Evolutionary conservation across 2,797 vertebrate genomes (phyloP).

Genomic region (Oreochromis mossambicus): DNA sequence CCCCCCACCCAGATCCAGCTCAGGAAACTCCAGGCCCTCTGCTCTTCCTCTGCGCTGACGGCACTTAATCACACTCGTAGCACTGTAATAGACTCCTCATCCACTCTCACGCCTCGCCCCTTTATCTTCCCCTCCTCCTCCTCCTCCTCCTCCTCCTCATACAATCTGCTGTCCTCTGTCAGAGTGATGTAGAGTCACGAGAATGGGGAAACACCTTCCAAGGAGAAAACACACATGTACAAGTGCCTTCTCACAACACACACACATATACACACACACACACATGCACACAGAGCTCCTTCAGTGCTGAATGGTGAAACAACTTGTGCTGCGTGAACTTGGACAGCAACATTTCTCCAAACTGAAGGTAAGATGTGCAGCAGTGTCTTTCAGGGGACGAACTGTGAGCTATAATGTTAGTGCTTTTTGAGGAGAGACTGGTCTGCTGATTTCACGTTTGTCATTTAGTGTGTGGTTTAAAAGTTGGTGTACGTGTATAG

Average conservation of each 20-base stretch:
- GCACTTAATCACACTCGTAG: constrained; percentile 50
- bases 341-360: constrained; percentile 31
- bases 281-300: constrained; percentile 3
- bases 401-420: neutral
- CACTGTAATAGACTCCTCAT: constrained; percentile 22
- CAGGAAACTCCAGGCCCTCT: constrained; percentile 60
- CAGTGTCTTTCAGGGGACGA: neutral
- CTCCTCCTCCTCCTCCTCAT: constrained; percentile 27
- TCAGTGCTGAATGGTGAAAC: constrained; percentile 29
- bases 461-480: neutral
- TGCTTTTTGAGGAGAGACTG: neutral
- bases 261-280: neutral
- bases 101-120: neutral
- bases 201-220: constrained; percentile 79
- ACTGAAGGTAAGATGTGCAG: constrained; percentile 53
- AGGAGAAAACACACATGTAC: constrained; percentile 64
- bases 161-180: constrained; percentile 52
- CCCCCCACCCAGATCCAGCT: constrained; percentile 24
- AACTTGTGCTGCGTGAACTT: constrained; percentile 15
- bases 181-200: constrained; percentile 70
- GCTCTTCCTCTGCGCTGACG: constrained; percentile 52
- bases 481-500: neutral
- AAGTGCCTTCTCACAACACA: constrained; percentile 32
- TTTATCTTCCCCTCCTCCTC: constrained; percentile 30
- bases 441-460: neutral